These are phyloP conservation scores for Oxytorus armatus DNA, from an alignment of 2,888 invertebrate species.

Conservation along the genomic window DNA sequence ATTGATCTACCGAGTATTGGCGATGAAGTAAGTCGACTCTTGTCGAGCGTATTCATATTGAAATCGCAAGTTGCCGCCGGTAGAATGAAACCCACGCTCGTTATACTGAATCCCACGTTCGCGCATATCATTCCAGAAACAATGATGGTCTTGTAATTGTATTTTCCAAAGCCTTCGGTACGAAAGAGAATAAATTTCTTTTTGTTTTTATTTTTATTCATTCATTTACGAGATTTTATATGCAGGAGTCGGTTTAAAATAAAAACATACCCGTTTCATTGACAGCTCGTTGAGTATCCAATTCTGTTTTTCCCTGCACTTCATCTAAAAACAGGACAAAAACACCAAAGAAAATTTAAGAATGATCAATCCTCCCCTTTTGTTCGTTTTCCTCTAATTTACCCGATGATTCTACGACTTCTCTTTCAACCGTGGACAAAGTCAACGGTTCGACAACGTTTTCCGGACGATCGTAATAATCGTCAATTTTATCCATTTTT, in stretches of 20 bases:
- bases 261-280: conserved; percentile 74
- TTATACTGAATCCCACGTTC: conserved; percentile 93
- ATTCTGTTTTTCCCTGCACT: conserved; percentile 69
- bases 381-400: conserved; percentile 2
- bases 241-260: background rate
- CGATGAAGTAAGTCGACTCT: too few species aligned
- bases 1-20: too few species aligned
- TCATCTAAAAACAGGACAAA: conserved; percentile 64
- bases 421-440: background rate
- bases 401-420: conserved; percentile 20
- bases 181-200: background rate
- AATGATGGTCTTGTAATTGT: conserved; percentile 91
- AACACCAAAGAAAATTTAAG: background rate
- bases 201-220: background rate
- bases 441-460: conserved; percentile 40
- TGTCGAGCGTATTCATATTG: too few species aligned
- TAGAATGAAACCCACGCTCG: conserved; percentile 92
- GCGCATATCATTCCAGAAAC: conserved; percentile 92
- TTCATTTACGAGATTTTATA: background rate
- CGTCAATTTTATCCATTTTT: conserved; percentile 17
- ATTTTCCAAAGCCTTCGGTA: conserved; percentile 91
- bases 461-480: conserved; percentile 3
- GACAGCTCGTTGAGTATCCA: conserved; percentile 74
- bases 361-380: background rate
- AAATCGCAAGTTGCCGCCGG: conserved; percentile 94